These are phyloP conservation scores for Hemichromis elongatus DNA, from an alignment of 2,113 vertebrate genomes.

Conservation along the genomic window DNA sequence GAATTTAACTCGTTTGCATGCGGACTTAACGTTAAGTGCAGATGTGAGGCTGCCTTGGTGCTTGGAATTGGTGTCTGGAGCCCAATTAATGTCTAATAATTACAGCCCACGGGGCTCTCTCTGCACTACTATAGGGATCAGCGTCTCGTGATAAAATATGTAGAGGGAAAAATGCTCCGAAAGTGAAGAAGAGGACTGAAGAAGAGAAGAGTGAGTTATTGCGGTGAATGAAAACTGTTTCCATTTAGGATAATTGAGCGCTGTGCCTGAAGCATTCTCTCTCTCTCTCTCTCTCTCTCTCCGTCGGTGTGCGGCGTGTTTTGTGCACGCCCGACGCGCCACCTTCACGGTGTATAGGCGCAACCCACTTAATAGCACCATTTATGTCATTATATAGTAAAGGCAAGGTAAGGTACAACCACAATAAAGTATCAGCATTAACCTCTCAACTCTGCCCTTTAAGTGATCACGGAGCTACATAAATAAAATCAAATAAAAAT, in stretches of 20 bases:
- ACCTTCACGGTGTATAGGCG: conserved; percentile 64
- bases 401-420: conserved; percentile 85
- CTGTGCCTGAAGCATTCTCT: conserved; percentile 66
- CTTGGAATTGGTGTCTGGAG: conserved; percentile 82
- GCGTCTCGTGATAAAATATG: conserved; percentile 84
- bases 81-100: conserved; percentile 98
- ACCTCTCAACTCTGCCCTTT: conserved; percentile 77
- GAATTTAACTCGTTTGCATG: background rate
- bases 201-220: conserved; percentile 83
- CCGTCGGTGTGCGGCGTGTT: background rate
- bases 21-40: background rate
- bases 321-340: conserved; percentile 62
- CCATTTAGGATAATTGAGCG: conserved; percentile 92
- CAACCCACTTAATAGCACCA: conserved; percentile 82
- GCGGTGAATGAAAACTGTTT: conserved; percentile 88
- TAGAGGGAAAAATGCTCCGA: conserved; percentile 79
- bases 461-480: conserved; percentile 48
- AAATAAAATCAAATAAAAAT: background rate
- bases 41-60: conserved; percentile 79
- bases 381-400: conserved; percentile 80
- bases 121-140: conserved; percentile 77
- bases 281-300: conserved; percentile 20
- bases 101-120: conserved; percentile 83
- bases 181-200: background rate
- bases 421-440: conserved; percentile 85